phyloP scores from a whole-genome alignment of 2,113 vertebrate species.

The Tiliqua scincoides region DNA sequence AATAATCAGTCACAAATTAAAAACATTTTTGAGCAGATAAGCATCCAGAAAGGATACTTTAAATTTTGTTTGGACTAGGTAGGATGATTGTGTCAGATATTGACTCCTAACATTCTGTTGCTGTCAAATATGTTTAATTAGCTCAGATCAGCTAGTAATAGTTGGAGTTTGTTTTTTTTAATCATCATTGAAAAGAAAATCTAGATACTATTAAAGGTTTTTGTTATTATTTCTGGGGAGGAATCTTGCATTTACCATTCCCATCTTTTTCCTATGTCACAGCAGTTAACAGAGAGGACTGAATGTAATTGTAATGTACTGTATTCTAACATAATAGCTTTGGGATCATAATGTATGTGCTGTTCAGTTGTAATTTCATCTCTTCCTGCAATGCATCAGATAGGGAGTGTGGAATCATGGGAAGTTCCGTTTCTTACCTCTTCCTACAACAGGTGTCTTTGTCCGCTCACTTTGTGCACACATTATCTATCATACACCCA shows the following conservation, averaged over 20 bases:
- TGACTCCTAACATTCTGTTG: neutral
- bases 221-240: neutral
- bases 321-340: too few relatives aligned
- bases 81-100: neutral
- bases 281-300: constrained; percentile 12
- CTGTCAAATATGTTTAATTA: neutral
- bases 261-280: constrained; percentile 5
- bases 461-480: constrained; percentile 51
- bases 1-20: constrained; percentile 1
- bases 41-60: neutral
- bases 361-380: neutral
- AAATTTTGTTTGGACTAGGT: neutral
- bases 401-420: constrained; percentile 56
- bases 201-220: neutral
- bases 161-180: too few relatives aligned
- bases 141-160: neutral
- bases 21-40: neutral
- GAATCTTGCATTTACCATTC: constrained; percentile 48
- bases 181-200: neutral
- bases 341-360: neutral
- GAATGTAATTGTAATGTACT: constrained; percentile 37
- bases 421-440: constrained; percentile 60
- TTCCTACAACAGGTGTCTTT: constrained; percentile 74
- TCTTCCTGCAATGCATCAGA: constrained; percentile 63
- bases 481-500: constrained; percentile 17